phyloP scores from a whole-genome alignment of 2,888 invertebrate species.

The Mesorhabditis sp. region DNA sequence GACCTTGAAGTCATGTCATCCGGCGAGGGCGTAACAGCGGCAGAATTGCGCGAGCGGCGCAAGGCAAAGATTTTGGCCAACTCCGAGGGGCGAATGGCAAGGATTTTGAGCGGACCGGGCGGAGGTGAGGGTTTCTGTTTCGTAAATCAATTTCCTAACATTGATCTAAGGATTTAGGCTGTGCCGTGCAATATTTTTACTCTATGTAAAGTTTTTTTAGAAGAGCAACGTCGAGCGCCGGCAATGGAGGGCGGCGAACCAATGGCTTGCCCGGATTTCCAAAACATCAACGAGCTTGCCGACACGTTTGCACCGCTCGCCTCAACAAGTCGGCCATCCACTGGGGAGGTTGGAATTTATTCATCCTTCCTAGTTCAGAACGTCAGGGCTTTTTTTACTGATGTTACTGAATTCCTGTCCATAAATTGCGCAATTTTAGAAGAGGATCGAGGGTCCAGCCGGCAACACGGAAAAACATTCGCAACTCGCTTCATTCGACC shows the following conservation, averaged over 20 bases:
- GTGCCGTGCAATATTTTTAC: too few relatives aligned
- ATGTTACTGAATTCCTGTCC: neutral
- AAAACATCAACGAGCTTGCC: neutral
- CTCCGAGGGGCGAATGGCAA: neutral
- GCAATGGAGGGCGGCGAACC: neutral
- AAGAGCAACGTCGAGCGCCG: neutral
- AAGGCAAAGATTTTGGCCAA: neutral
- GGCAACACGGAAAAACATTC: too few relatives aligned
- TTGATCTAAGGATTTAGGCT: too few relatives aligned
- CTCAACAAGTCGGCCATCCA: neutral
- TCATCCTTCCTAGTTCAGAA: too few relatives aligned
- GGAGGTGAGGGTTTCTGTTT: neutral
- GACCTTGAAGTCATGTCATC: neutral
- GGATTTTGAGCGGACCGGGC: slow-evolving; percentile 5
- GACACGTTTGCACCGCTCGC: slow-evolving; percentile 1
- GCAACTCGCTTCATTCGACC: too few relatives aligned
- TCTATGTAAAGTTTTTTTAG: neutral
- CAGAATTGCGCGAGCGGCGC: neutral
- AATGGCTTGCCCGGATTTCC: neutral
- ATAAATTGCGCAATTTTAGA: neutral
- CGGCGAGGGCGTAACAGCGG: neutral
- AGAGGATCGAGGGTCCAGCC: neutral
- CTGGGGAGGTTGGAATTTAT: too few relatives aligned
- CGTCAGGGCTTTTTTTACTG: too few relatives aligned
- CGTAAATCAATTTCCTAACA: too few relatives aligned